Conservation (phyloP, 2,888 invertebrate species). For the Ethmia dodecea region DNA sequence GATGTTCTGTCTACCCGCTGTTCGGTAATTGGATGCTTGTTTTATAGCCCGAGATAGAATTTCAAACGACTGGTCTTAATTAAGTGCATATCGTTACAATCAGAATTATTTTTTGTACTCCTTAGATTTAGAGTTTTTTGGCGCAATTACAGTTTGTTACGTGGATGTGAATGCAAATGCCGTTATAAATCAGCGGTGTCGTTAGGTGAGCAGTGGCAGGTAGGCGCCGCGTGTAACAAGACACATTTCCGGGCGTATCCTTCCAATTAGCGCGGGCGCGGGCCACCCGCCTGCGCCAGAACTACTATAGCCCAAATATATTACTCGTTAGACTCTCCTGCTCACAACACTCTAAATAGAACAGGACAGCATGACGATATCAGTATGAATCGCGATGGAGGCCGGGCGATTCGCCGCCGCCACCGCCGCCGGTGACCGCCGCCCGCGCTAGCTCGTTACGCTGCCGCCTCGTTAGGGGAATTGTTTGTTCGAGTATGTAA, state of each 20-base stretch:
- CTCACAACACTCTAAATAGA: neutral
- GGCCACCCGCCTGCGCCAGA: neutral
- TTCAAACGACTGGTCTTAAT: no score
- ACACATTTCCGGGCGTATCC: conserved; percentile 66
- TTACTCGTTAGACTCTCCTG: neutral
- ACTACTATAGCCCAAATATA: neutral
- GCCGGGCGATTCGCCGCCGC: conserved; percentile 7
- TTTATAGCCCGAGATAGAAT: conserved; percentile 8
- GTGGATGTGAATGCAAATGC: conserved; percentile 49
- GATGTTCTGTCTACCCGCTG: conserved; percentile 26
- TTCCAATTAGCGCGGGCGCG: conserved; percentile 57
- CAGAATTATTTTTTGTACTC: no score
- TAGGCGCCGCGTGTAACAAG: conserved; percentile 59
- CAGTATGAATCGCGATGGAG: neutral
- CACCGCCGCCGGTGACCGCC: conserved; percentile 16
- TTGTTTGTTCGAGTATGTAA: conserved; percentile 78
- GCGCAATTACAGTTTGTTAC: no score
- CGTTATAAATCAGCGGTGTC: conserved; percentile 59
- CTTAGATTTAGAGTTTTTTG: no score
- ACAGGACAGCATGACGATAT: neutral
- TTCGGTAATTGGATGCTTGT: conserved; percentile 7
- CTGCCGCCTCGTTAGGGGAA: conserved; percentile 72
- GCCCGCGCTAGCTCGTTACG: conserved; percentile 62
- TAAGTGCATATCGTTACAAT: no score
- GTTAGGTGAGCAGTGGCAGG: conserved; percentile 44